These are phyloP conservation scores for Pseudomyrmex concolor DNA, from an alignment of 1,140 invertebrate species.

Conservation along the genomic window DNA sequence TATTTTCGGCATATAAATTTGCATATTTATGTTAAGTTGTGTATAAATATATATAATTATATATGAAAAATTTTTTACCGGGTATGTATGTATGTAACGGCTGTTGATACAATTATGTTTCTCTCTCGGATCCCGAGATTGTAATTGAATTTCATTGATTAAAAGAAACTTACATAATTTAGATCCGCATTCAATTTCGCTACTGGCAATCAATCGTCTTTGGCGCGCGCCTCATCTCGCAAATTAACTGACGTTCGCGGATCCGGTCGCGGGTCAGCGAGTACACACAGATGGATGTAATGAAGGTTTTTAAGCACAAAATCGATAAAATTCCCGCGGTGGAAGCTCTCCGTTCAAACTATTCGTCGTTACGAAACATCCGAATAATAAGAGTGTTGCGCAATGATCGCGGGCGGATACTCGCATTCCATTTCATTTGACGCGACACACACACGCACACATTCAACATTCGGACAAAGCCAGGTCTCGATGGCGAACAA, in stretches of 20 bases:
- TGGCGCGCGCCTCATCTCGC: not conserved
- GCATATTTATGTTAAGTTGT: too few relatives aligned
- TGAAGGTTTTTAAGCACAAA: not conserved
- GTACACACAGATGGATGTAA: not conserved
- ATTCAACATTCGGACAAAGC: conserved; percentile 12
- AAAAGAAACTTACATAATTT: conserved; percentile 5
- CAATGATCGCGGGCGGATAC: conserved; percentile 30
- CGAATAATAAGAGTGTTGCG: conserved; percentile 41
- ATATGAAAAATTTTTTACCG: too few relatives aligned
- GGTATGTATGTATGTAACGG: not conserved
- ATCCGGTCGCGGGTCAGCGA: conserved; percentile 13
- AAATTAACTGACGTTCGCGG: conserved; percentile 23
- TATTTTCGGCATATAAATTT: too few relatives aligned
- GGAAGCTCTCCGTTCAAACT: conserved; percentile 26
- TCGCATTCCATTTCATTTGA: conserved; percentile 40
- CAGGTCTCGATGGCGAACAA: not conserved
- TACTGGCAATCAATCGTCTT: conserved; percentile 17
- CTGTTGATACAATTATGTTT: not conserved
- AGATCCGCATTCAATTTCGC: not conserved
- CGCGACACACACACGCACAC: not conserved
- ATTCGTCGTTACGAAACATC: conserved; percentile 24
- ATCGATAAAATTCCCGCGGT: conserved; percentile 48
- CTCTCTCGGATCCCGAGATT: not conserved
- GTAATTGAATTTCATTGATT: not conserved
- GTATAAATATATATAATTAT: too few relatives aligned